phyloP scores from a whole-genome alignment of 2,113 vertebrate genomes.

The Catharus fuscescens region DNA sequence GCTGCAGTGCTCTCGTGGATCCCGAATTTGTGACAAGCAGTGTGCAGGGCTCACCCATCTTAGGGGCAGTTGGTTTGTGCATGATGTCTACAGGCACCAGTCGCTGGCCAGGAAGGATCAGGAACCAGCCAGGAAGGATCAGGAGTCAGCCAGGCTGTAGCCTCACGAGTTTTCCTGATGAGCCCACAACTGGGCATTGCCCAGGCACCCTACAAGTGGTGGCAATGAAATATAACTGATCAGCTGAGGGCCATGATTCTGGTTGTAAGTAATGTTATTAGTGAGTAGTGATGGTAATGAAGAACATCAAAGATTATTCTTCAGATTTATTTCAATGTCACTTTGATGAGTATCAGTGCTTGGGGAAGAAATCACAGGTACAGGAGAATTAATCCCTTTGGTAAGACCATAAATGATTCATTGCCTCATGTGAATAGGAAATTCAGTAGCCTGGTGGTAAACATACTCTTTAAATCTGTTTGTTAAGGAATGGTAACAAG shows the following conservation, averaged over 20 bases:
- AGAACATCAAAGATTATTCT: neutral
- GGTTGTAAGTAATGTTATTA: neutral
- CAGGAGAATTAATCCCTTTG: neutral
- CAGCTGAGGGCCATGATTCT: neutral
- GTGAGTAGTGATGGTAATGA: neutral
- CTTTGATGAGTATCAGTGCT: neutral
- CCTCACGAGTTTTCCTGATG: neutral
- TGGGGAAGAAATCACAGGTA: neutral
- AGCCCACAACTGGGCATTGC: neutral
- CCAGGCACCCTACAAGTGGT: neutral
- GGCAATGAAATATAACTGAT: neutral
- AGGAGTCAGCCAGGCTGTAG: neutral
- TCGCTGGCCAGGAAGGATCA: neutral
- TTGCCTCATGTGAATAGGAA: neutral
- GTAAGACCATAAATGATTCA: neutral
- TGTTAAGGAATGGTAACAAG: neutral
- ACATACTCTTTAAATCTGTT: neutral
- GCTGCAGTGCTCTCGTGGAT: fast-evolving
- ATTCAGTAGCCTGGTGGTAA: neutral
- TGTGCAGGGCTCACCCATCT: neutral
- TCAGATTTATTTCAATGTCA: neutral
- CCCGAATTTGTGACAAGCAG: neutral
- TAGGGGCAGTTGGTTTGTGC: neutral
- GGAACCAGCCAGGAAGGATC: neutral
- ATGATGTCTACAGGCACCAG: fast-evolving